These are phyloP conservation scores for Tyrannus savana DNA, from an alignment of 2,113 vertebrate species.

Conservation along the genomic window DNA sequence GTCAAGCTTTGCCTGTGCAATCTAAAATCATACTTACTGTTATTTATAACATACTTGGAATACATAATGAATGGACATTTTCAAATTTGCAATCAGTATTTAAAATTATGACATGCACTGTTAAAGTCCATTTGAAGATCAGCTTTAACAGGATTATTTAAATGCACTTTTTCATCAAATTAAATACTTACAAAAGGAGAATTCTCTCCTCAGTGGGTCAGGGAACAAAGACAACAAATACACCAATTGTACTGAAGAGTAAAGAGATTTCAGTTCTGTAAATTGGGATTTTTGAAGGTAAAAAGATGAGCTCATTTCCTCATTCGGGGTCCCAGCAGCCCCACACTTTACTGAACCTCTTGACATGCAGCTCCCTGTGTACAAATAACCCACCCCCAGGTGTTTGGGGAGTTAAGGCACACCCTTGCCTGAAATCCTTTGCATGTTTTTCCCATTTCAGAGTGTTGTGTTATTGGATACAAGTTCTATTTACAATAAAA, in stretches of 20 bases:
- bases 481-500: not conserved
- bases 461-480: not conserved
- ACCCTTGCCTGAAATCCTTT: not conserved
- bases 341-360: not conserved
- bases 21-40: not conserved
- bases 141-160: not conserved
- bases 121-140: not conserved
- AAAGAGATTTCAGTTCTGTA: not conserved
- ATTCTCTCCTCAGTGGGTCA: not conserved
- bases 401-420: not conserved
- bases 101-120: accelerated
- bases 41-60: not conserved
- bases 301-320: not conserved
- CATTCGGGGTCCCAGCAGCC: accelerated
- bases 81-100: not conserved
- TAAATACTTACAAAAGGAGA: not conserved
- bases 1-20: not conserved
- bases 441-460: not conserved
- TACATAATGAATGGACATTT: not conserved
- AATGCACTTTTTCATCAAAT: not conserved
- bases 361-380: accelerated
- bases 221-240: not conserved
- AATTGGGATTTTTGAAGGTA: not conserved
- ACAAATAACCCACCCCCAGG: not conserved
- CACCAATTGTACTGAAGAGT: not conserved